Evolutionary conservation across 1,140 invertebrate genomes (phyloP), one percentile per base, ranked within the genome.

Genomic region (Drosophila nigromelanica): DNA sequence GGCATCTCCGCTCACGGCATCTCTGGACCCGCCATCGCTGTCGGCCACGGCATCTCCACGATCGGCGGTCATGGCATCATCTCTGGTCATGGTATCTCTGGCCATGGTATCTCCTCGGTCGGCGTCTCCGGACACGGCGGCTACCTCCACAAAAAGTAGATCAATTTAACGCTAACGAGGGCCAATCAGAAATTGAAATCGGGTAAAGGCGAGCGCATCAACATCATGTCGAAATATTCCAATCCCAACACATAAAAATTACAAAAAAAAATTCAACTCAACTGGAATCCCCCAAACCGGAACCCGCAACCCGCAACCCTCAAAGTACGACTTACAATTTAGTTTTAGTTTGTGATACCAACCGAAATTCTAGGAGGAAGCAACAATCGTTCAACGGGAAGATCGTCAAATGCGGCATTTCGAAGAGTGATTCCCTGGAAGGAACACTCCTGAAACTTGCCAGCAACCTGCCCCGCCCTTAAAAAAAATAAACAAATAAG

Each of bases 321-420:
- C 70, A 81, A 77, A 68, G 68, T 89, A 89, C 85, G 83, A 89
- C 83, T 89, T 89, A 89, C 76, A 89, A 82, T 80, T 89, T 89
- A 89, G 83, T 89, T 89, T 89, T 89, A 89, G 85, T 85, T 89
- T 89, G 83, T 89, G 83, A 89, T 89, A 89, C 85, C 80, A 83
- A 80, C 85, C 80, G 85, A 80, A 89, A 89, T 89, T 89, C 58
- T 59, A 52, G 70, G 63, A 71, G 81, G 62, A 66, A 67, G 69
- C 62, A 62, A 60, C 54, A 56, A 42, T 56, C 56, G 43, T 18
- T 33, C 64, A 68, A 68, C 63, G 35, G 45, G 43, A 69, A 63
- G 27, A 70, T 55, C 59, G 45, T 24, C 12, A 42, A 68, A 58
- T 74, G 72, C 66, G 45, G 33, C 42, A 56, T 43, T 73, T 56